Evolutionary conservation across 2,797 vertebrate genomes (phyloP).

Genomic region (Thamnophis elegans): DNA sequence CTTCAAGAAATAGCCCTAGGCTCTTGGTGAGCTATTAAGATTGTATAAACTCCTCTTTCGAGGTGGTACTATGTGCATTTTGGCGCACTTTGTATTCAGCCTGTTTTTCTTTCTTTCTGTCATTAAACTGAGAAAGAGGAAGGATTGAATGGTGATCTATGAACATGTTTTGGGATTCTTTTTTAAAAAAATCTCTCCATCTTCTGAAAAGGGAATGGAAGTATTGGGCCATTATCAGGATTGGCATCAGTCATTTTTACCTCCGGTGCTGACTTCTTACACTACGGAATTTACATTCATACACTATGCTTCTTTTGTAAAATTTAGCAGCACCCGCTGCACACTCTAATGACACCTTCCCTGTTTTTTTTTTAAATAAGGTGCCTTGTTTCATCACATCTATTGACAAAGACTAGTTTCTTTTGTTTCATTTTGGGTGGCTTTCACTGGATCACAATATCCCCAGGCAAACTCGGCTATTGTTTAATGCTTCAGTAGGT

Average conservation of each 20-base stretch:
- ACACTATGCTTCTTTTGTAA: slow-evolving; percentile 13
- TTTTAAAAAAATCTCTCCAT: not conserved
- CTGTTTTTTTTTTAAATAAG: not conserved
- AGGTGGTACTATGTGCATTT: not conserved
- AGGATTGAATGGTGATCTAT: not conserved
- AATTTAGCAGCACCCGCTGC: slow-evolving; percentile 15
- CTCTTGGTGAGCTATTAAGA: not conserved
- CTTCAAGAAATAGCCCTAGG: not conserved
- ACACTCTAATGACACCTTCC: not conserved
- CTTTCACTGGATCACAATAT: not conserved
- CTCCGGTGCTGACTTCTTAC: not conserved
- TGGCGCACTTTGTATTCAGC: not conserved
- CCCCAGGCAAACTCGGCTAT: not conserved
- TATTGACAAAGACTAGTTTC: not conserved
- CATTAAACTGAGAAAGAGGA: not conserved
- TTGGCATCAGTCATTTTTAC: not conserved
- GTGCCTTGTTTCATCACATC: not conserved
- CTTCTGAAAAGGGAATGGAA: not conserved
- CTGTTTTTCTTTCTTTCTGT: not conserved
- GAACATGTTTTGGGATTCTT: too few relatives aligned
- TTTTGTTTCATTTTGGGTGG: not conserved
- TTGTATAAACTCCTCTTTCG: not conserved
- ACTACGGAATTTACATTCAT: not conserved
- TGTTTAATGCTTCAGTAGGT: slow-evolving; percentile 43
- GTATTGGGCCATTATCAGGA: not conserved